Base-by-base conservation (phyloP, 2,797 vertebrate genomes). In the Cyprinella venusta region DNA sequence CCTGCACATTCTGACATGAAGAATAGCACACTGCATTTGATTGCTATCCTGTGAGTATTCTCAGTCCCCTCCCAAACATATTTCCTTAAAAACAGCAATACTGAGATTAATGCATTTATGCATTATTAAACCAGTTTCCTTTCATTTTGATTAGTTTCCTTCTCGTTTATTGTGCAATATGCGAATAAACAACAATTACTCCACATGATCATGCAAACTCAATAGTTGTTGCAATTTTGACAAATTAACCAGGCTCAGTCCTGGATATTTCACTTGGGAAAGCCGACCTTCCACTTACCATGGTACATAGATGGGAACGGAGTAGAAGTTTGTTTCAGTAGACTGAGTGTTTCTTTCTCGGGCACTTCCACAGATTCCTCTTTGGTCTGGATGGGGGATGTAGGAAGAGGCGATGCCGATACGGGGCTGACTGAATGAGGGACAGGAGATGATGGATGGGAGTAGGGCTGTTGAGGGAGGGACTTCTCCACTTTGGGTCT, bases 291-390 rank as follows among this genome's bases (percentile, higher is more conserved):
- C 30, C 59, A 88, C 95, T 94, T 90, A 98, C 97, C 97, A 86
- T 96, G 92, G 90, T 96, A 98, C 86, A 96, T 87, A 61, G 95
- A 90, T 88, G 94, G 95, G 88, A 96, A 97, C 0, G 95, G 87
- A 54, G 92, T 89, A 2, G 96, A 76, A 6, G 91, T 76, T 10
- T 92, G 92, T 88, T 98, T 97, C 88, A 94, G 94, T 89, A 94
- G 74, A 40, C 95, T 94, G 87, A 95, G 88, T 61, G 92, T 93
- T 87, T 96, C 96, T 92, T 96, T 95, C 90, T 96, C 96, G 38
- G 91, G 89, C 0, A 94, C 95, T 84, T 97, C 96, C 0, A 93
- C 90, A 0, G 87, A 92, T 90, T 98, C 96, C 89, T 96, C 96
- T 89, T 98, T 98, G 42, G 96, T 96, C 74, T 93, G 89, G 50